Percentiles rank a stretch among this genome's conserved stretches.
These are phyloP conservation scores for Clinocottus analis DNA, from an alignment of 2,113 vertebrate species.

Conservation along the genomic window DNA sequence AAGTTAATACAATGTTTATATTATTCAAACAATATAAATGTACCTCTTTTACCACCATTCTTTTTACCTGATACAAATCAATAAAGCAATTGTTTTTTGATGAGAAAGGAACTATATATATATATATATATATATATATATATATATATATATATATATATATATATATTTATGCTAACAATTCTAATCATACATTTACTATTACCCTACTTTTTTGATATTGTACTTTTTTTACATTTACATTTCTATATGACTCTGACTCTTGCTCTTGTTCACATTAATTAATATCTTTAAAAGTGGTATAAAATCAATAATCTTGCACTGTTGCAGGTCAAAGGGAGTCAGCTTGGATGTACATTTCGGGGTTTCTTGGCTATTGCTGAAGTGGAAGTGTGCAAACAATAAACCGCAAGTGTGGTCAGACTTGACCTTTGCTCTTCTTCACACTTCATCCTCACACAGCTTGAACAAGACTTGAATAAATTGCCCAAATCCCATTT, in stretches of 20 bases:
- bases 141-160: too few relatives aligned
- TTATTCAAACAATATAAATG: background rate
- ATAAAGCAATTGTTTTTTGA: background rate
- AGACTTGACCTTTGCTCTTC: conserved; percentile 34
- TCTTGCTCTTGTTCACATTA: too few relatives aligned
- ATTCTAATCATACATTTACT: background rate
- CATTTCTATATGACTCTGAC: background rate
- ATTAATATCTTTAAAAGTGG: too few relatives aligned
- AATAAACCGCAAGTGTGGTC: too few relatives aligned
- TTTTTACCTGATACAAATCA: background rate
- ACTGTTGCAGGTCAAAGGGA: background rate
- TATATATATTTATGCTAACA: too few relatives aligned
- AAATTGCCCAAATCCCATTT: background rate
- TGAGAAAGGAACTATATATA: background rate
- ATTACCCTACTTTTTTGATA: background rate
- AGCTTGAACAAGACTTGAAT: conserved; percentile 13
- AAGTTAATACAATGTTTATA: background rate
- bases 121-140: too few relatives aligned
- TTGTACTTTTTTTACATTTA: background rate
- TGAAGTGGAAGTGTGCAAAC: too few relatives aligned
- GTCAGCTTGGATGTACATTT: conserved; percentile 6
- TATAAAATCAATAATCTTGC: too few relatives aligned
- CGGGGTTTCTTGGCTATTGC: background rate
- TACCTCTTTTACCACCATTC: background rate
- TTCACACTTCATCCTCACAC: background rate